phyloP scores from a whole-genome alignment of 2,888 invertebrate genomes.

The Callimorpha dominula region DNA sequence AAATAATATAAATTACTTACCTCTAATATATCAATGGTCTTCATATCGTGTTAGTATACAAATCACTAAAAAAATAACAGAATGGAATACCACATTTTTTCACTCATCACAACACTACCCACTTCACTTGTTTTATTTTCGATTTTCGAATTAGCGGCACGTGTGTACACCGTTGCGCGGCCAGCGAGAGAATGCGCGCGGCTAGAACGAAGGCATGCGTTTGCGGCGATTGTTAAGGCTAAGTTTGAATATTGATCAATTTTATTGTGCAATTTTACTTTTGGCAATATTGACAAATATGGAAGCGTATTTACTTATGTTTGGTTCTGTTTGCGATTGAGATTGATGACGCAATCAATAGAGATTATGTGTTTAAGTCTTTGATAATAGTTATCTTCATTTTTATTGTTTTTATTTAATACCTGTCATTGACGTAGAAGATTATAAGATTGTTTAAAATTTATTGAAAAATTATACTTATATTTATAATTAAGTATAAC shows the following conservation, averaged over 20 bases:
- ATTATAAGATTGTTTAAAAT: neutral
- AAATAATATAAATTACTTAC: slow-evolving; percentile 54
- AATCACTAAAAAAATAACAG: slow-evolving; percentile 45
- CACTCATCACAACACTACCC: slow-evolving; percentile 47
- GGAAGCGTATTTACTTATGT: slow-evolving; percentile 6
- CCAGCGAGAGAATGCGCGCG: slow-evolving; percentile 50
- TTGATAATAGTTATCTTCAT: slow-evolving; percentile 9
- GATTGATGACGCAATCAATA: slow-evolving; percentile 9
- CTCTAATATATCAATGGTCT: slow-evolving; percentile 64
- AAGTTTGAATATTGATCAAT: slow-evolving; percentile 11
- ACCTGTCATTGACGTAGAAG: neutral
- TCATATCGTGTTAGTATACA: slow-evolving; percentile 50
- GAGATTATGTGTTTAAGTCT: slow-evolving; percentile 4
- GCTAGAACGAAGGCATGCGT: slow-evolving; percentile 36
- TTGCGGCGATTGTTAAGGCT: slow-evolving; percentile 62
- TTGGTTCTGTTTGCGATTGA: slow-evolving; percentile 20
- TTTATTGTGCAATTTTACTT: slow-evolving; percentile 15
- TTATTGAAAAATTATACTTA: too few relatives aligned
- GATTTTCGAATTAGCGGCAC: slow-evolving; percentile 34
- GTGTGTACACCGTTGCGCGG: slow-evolving; percentile 39
- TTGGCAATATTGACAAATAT: slow-evolving; percentile 15
- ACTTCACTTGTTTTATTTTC: slow-evolving; percentile 39
- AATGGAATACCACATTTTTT: slow-evolving; percentile 51
- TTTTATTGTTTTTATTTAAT: neutral
- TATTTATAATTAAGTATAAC: too few relatives aligned